phyloP scores from a whole-genome alignment of 1,140 invertebrate genomes.

The Diploscapter pachys region DNA sequence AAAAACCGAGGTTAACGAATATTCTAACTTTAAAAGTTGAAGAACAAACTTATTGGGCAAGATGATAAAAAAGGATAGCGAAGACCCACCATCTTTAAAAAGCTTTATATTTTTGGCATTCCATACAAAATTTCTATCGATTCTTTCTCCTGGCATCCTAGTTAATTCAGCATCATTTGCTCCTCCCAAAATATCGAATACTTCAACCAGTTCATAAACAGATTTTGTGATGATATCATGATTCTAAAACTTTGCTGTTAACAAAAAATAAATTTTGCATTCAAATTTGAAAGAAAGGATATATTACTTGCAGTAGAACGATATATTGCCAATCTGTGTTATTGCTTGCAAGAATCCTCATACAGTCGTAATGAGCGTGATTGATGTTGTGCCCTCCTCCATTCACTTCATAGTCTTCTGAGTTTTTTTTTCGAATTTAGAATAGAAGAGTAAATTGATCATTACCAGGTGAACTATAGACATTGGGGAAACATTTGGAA shows the following conservation, averaged over 20 bases:
- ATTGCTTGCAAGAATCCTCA: neutral
- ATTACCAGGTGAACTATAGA: neutral
- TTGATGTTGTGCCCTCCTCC: conserved; percentile 13
- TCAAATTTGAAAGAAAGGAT: neutral
- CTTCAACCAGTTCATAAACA: conserved; percentile 8
- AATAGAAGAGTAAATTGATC: too few species aligned
- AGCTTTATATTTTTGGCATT: neutral
- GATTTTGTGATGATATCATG: conserved; percentile 18
- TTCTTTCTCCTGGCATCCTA: neutral
- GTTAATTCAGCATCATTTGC: neutral
- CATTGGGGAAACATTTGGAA: neutral
- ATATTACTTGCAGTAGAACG: neutral
- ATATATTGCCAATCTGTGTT: neutral
- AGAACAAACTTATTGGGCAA: too few species aligned
- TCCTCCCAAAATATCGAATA: conserved; percentile 4
- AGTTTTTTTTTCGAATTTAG: neutral
- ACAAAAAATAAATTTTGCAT: too few species aligned
- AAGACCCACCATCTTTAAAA: conserved; percentile 10
- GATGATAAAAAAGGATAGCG: too few species aligned
- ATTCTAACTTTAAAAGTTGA: too few species aligned
- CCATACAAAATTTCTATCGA: conserved; percentile 2
- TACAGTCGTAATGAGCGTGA: neutral
- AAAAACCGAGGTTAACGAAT: too few species aligned
- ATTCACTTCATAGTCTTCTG: neutral
- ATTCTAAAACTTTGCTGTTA: neutral